Evolutionary conservation across 2,797 vertebrate species (phyloP), one percentile per base, ranked within the genome.

Genomic region (Labeo calbasu): DNA sequence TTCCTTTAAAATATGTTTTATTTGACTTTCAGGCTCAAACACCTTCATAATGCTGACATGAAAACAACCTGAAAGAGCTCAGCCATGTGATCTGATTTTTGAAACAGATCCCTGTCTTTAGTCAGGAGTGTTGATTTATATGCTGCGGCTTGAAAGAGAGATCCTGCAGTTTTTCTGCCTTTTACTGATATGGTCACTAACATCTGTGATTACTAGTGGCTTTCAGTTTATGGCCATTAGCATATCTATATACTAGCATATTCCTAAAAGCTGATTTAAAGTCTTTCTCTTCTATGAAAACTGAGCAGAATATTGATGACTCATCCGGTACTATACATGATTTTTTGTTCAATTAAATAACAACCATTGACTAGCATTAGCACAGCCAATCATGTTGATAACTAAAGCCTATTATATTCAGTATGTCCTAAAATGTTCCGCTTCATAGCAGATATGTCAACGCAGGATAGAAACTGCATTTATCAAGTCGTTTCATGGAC

Each of bases 21-120:
- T 79, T 79, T 79, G 61, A 32, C 19, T 36, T 66, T 82, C 5
- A 53, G 32, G 46, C 48, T 76, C 59, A 55, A 75, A 75, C 21
- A 36, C 71, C 21, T 66, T 76, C n/a, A 53, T 53, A 13, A 55
- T 83, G 71, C 50, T n/a, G 17, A 68, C 63, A 79, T 68, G 48
- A 40, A 61, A 79, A 59, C 19, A 32, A 65, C 46, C 50, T 40
- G n/a, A 55, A 21, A 75, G 71, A 36, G 15, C 15, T 76, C 1
- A 12, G 63, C 32, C 73, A 57, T 69, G 48, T 68, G 46, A 82
- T 65, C 59, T 66, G 23, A 66, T 66, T 66, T 46, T 57, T 23
- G 13, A 48, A 57, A 79, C 51, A 14, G 63, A 19, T 1, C 12
- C 3, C 12, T 46, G 51, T 57, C 17, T 69, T n/a, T 57, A 36